These are phyloP conservation scores for Dermolepida albohirtum DNA, from an alignment of 2,888 invertebrate genomes.

Conservation along the genomic window DNA sequence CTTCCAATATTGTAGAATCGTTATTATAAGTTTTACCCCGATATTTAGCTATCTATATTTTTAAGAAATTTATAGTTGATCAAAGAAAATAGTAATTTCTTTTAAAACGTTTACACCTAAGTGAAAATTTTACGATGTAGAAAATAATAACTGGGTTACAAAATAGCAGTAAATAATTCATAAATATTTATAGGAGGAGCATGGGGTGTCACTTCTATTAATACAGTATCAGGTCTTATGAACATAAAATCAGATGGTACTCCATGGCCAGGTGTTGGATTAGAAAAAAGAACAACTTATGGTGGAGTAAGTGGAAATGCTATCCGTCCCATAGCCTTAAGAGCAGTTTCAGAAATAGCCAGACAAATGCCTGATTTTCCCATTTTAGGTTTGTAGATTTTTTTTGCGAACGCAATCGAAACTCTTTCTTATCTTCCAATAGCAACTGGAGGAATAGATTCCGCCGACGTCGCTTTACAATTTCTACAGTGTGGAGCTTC, in stretches of 20 bases:
- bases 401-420: not conserved
- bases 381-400: conserved; percentile 77
- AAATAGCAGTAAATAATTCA: too few species aligned
- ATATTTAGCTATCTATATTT: too few species aligned
- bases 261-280: conserved; percentile 94
- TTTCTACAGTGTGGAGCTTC: conserved; percentile 94
- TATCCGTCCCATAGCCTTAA: conserved; percentile 92
- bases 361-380: conserved; percentile 88
- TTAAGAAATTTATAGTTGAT: too few species aligned
- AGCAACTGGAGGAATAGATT: conserved; percentile 94
- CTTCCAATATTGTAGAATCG: too few species aligned
- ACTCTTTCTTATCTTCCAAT: conserved; percentile 21
- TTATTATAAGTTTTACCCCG: too few species aligned
- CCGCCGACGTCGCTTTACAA: conserved; percentile 95
- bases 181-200: conserved; percentile 78
- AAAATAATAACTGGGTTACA: too few species aligned
- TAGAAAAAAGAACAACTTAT: conserved; percentile 86
- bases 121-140: too few species aligned
- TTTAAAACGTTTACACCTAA: too few species aligned
- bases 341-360: conserved; percentile 91
- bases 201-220: conserved; percentile 96
- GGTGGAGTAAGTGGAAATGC: conserved; percentile 94
- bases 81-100: too few species aligned
- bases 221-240: conserved; percentile 97
- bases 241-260: conserved; percentile 81